Evolutionary conservation across 2,797 vertebrate species (phyloP), one percentile per base, ranked within the genome.

Genomic region (Paratrypauchen microcephalus): DNA sequence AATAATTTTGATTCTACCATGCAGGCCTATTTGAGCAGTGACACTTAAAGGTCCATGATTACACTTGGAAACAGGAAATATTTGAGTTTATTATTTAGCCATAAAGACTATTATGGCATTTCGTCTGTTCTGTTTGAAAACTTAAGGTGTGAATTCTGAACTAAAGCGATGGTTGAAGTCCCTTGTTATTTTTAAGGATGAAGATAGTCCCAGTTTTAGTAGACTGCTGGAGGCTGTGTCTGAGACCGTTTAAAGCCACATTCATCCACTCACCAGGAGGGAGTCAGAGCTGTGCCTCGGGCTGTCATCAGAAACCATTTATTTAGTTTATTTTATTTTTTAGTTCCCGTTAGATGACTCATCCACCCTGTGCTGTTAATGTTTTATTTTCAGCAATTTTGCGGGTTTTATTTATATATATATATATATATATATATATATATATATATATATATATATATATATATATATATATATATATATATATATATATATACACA

Each of bases 161-260:
- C n/a, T 36, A 62, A 45, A 45, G 12, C 2, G 4, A 1, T 12
- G 9, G n/a, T 24, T 62, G 12, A 41, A 23, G n/a, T 62, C 12
- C 19, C 36, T 62, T 62, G 12, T 24, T 62, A 23, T 13, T 23
- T 62, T 62, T 41, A 62, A 62, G 36, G n/a, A 41, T 16, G 36
- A 41, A 62, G 39, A 21, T 55, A 62, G 60, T 36, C 19, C 26
- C 11, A 61, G 59, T 41, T 41, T 45, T 39, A 23, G 36, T 24
- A n/a, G n/a, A 24, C 45, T 41, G 41, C 59, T 21, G 36, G 30
- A 61, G 59, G n/a, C 59, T 41, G 32, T 39, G 59, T 62, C 60
- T 41, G 60, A 62, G 32, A 62, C 21, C 23, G 36, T 23, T 36
- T 62, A 62, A 62, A 15, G 36, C 60, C 60, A 62, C 60, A 41